These are phyloP conservation scores for Melitaea athalia DNA, from an alignment of 2,888 invertebrate species.

Conservation along the genomic window DNA sequence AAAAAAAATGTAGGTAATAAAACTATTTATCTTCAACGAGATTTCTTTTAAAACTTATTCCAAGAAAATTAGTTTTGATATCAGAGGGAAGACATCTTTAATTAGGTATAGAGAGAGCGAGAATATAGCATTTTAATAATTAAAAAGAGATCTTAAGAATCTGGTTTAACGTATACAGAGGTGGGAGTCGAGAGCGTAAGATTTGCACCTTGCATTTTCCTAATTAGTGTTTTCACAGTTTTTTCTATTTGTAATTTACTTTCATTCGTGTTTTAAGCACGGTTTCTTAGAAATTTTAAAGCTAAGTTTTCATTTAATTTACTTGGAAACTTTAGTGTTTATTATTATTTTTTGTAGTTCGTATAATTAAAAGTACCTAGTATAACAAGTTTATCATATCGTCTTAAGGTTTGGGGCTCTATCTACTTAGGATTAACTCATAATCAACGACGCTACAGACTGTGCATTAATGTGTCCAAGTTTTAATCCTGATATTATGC, in stretches of 20 bases:
- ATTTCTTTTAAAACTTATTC: not conserved
- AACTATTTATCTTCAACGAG: too few relatives aligned
- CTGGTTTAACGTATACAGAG: slow-evolving; percentile 7
- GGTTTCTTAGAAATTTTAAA: not conserved
- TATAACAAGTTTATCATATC: not conserved
- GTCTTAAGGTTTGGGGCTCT: too few relatives aligned
- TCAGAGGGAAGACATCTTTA: not conserved
- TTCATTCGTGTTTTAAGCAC: slow-evolving; percentile 19
- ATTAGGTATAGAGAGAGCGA: not conserved
- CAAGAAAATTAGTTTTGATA: not conserved
- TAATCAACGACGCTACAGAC: too few relatives aligned
- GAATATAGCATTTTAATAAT: slow-evolving; percentile 10
- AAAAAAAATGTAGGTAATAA: too few relatives aligned
- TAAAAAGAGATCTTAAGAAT: slow-evolving; percentile 4
- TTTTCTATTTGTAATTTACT: slow-evolving; percentile 25
- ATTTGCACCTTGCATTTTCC: slow-evolving; percentile 31
- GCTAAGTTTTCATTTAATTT: not conserved
- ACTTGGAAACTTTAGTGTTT: too few relatives aligned
- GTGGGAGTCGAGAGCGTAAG: slow-evolving; percentile 22
- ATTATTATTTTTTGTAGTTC: too few relatives aligned
- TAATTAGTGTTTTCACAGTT: slow-evolving; percentile 34
- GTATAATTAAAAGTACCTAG: not conserved
- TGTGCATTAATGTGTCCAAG: too few relatives aligned
- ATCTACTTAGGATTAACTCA: too few relatives aligned
- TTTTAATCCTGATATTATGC: too few relatives aligned